Percentiles rank a stretch among this genome's conserved stretches.
These are phyloP conservation scores for Bombus polaris DNA, from an alignment of 1,140 invertebrate species.

Conservation along the genomic window DNA sequence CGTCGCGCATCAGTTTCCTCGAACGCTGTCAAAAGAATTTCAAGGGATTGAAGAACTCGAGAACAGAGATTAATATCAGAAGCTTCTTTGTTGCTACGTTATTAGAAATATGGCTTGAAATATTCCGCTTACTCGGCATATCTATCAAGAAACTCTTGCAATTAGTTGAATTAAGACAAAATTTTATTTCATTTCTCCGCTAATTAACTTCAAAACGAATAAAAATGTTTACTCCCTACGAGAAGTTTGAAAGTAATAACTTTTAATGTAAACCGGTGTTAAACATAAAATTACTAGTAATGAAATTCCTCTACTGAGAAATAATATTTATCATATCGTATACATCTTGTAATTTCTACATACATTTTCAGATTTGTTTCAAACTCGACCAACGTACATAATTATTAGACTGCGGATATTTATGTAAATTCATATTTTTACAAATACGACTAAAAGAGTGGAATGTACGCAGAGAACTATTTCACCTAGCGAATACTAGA, in stretches of 20 bases:
- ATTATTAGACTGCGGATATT: too few relatives aligned
- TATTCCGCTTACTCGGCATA: too few relatives aligned
- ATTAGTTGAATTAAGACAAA: too few relatives aligned
- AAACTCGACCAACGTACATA: too few relatives aligned
- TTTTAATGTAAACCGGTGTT: neutral
- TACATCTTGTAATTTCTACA: too few relatives aligned
- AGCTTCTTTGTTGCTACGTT: neutral
- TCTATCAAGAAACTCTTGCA: neutral
- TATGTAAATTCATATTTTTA: too few relatives aligned
- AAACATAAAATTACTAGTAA: neutral
- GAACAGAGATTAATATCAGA: constrained; percentile 9
- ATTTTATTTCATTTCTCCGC: neutral
- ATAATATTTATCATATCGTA: too few relatives aligned
- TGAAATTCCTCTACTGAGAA: too few relatives aligned
- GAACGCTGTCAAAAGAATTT: constrained; percentile 27
- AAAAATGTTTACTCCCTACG: neutral
- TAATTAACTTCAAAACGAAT: neutral
- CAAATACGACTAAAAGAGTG: too few relatives aligned
- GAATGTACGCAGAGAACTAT: too few relatives aligned
- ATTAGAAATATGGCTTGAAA: neutral
- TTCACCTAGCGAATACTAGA: too few relatives aligned
- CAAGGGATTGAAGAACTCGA: constrained; percentile 12
- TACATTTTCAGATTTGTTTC: too few relatives aligned
- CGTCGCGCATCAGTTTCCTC: constrained; percentile 13
- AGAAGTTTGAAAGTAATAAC: neutral